Conservation (phyloP, 1,140 invertebrate genomes). For the Chironomus tepperi region DNA sequence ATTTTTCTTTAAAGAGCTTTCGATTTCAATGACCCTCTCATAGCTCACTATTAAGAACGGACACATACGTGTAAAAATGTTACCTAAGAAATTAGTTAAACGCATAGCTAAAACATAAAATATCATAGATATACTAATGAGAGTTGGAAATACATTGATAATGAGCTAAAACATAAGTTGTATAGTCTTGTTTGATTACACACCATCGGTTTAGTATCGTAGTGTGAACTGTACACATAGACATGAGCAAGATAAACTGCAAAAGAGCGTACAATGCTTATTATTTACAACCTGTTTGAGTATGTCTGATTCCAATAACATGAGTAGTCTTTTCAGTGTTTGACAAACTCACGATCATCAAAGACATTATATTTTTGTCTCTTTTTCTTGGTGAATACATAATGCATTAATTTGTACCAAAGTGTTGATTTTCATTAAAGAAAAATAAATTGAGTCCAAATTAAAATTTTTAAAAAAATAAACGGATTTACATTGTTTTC, state of each 20-base stretch:
- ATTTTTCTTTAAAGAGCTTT: not conserved
- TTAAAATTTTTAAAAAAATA: too few species aligned
- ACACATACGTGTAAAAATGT: not conserved
- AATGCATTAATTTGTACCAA: too few species aligned
- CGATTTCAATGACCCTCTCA: constrained; percentile 2
- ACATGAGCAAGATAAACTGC: constrained; percentile 5
- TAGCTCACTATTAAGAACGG: too few species aligned
- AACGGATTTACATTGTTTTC: too few species aligned
- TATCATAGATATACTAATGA: not conserved
- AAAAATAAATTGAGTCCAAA: too few species aligned
- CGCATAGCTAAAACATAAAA: not conserved
- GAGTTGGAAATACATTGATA: not conserved
- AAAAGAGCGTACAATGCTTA: constrained; percentile 1
- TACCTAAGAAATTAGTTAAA: not conserved
- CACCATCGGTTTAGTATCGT: not conserved
- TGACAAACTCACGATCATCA: constrained; percentile 14
- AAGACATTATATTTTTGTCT: not conserved
- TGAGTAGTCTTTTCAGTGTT: constrained; percentile 5
- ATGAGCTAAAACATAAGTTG: not conserved
- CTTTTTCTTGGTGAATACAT: not conserved
- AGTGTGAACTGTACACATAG: not conserved
- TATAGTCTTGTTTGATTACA: not conserved
- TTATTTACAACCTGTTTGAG: constrained; percentile 12
- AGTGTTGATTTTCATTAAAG: too few species aligned
- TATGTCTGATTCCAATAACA: not conserved